Conservation (phyloP, 2,113 vertebrate genomes). For the Atrichornis clamosus region DNA sequence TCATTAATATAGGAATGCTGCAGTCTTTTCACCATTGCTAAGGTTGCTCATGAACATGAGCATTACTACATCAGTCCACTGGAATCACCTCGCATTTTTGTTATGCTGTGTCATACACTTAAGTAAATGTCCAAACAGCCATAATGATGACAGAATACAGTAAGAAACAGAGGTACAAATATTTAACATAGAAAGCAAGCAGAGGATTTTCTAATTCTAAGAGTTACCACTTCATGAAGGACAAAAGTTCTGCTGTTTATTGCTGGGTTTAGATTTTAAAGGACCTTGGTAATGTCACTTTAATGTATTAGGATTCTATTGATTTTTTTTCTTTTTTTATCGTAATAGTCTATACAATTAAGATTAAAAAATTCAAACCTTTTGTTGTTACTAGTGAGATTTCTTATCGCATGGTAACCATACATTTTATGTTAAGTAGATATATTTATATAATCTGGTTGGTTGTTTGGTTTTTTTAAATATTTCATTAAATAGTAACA, state of each 20-base stretch:
- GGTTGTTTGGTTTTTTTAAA: neutral
- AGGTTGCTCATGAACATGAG: neutral
- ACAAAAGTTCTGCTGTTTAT: neutral
- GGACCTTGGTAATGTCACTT: neutral
- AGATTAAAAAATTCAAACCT: conserved; percentile 32
- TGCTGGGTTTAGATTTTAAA: neutral
- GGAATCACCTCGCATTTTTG: neutral
- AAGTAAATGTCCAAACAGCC: neutral
- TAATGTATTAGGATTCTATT: neutral
- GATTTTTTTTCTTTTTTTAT: conserved; percentile 3
- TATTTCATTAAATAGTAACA: neutral
- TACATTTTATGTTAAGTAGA: conserved; percentile 35
- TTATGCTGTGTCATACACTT: neutral
- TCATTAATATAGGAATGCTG: neutral
- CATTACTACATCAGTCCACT: neutral
- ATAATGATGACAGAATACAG: neutral
- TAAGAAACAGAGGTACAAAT: neutral
- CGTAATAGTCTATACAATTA: conserved; percentile 47
- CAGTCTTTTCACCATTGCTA: neutral
- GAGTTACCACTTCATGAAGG: neutral
- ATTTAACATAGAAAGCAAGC: neutral
- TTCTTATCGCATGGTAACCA: neutral
- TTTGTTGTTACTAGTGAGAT: conserved; percentile 6
- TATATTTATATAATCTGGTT: conserved; percentile 36
- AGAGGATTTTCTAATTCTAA: neutral